Conservation (phyloP, 2,113 vertebrate genomes). For the Gallinago undulata region DNA sequence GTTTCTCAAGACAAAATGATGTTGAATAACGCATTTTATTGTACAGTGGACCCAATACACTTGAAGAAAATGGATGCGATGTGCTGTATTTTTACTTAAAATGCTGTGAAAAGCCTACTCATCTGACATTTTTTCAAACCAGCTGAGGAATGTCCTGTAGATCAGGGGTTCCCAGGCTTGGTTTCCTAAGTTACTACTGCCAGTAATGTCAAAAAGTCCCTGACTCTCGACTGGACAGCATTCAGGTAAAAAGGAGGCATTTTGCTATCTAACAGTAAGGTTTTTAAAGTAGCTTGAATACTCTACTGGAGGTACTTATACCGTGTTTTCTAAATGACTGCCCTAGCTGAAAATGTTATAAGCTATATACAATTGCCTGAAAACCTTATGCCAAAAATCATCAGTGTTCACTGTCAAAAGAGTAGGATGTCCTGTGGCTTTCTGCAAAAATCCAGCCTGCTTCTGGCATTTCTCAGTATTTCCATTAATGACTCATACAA, state of each 20-base stretch:
- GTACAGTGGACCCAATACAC: background rate
- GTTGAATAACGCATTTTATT: background rate
- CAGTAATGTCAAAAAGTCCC: background rate
- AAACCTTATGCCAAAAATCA: background rate
- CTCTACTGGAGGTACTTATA: background rate
- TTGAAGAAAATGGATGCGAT: background rate
- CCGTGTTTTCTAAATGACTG: background rate
- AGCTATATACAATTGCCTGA: background rate
- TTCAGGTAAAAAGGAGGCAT: background rate
- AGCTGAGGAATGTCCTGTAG: background rate
- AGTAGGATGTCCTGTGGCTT: background rate
- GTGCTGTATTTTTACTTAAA: background rate
- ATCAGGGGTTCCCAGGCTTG: background rate
- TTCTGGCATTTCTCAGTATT: background rate
- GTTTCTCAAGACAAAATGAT: background rate
- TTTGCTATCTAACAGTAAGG: background rate
- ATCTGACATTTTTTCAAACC: background rate
- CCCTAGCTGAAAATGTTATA: background rate
- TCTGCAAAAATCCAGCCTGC: background rate
- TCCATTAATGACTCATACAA: background rate
- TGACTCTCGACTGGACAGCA: background rate
- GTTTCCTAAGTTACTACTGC: background rate
- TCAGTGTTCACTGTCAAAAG: background rate
- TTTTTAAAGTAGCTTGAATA: background rate
- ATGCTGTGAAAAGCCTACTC: background rate